A percentile compares a stretch with the other conserved stretches of the same genome.
Conservation (phyloP, 1,140 invertebrate genomes). For the Drosophila pseudoobscura region DNA sequence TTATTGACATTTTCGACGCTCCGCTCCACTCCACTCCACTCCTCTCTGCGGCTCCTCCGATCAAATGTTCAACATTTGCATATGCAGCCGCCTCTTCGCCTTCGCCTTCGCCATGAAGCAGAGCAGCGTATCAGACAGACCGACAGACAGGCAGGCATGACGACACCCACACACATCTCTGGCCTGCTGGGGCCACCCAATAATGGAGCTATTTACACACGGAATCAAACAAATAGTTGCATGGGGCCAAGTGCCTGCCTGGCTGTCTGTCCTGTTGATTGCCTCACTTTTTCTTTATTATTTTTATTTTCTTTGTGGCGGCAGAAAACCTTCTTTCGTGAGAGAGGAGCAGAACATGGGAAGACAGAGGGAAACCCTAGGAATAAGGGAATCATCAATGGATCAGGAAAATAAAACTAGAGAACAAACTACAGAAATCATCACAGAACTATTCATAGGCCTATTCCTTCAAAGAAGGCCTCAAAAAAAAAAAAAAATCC, state of each 20-base stretch:
- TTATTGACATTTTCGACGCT: conserved; percentile 56
- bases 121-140: conserved; percentile 8
- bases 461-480: too few relatives aligned
- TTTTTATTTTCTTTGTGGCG: too few relatives aligned
- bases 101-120: conserved; percentile 11
- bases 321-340: too few relatives aligned
- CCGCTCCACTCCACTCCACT: background rate
- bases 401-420: too few relatives aligned
- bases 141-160: background rate
- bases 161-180: conserved; percentile 10
- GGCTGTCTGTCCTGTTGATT: conserved; percentile 11
- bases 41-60: background rate
- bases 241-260: background rate
- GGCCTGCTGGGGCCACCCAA: background rate
- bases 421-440: too few relatives aligned
- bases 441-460: too few relatives aligned
- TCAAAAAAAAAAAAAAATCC: too few relatives aligned
- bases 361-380: too few relatives aligned
- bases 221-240: conserved; percentile 20
- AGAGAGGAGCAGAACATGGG: too few relatives aligned
- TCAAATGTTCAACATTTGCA: conserved; percentile 54
- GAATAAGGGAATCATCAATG: too few relatives aligned
- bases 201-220: conserved; percentile 31
- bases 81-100: background rate
- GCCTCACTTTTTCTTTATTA: background rate